These are phyloP conservation scores for Taxidea taxus DNA, from an alignment of 2,113 vertebrate species.

Conservation along the genomic window DNA sequence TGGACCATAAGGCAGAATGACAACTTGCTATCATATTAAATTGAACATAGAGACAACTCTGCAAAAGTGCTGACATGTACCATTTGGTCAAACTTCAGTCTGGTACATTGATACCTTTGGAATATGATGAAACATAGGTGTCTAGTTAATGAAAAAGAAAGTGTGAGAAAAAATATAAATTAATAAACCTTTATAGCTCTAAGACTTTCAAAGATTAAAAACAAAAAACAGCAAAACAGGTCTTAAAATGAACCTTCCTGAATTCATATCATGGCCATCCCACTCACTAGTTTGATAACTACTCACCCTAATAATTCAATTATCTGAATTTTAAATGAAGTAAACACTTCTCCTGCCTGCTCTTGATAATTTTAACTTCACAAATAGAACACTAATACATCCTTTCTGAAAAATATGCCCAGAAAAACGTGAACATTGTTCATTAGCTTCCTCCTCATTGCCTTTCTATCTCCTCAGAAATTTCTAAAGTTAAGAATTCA, in stretches of 20 bases:
- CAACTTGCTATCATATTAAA: neutral
- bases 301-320: neutral
- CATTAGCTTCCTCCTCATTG: neutral
- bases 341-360: neutral
- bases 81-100: neutral
- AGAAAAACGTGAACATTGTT: neutral
- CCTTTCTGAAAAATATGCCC: neutral
- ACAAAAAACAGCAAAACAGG: neutral
- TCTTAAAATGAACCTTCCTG: neutral
- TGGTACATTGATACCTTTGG: neutral
- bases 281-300: neutral
- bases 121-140: neutral
- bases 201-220: neutral
- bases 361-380: constrained; percentile 11
- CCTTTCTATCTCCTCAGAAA: neutral
- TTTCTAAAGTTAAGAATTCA: neutral
- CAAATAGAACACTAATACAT: neutral
- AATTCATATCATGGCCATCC: neutral
- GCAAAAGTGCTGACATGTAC: neutral
- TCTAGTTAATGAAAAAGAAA: neutral
- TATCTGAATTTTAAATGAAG: neutral
- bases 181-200: neutral
- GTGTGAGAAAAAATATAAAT: neutral
- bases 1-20: neutral
- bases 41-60: neutral